A percentile compares a stretch with the other conserved stretches of the same genome.
phyloP scores from a whole-genome alignment of 2,888 invertebrate genomes.

The Dicycla oo region DNA sequence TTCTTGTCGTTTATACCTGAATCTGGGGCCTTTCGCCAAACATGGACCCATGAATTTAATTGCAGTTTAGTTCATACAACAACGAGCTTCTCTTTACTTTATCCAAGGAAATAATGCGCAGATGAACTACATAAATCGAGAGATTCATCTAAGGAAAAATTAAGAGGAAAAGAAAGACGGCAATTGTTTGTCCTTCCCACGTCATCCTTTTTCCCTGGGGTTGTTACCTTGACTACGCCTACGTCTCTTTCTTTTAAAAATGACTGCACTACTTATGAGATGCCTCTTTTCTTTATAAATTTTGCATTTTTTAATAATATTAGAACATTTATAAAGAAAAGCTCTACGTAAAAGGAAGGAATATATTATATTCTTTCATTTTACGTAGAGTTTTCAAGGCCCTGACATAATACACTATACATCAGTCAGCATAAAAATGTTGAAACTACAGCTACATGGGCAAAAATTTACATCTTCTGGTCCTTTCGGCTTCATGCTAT shows the following conservation, averaged over 20 bases:
- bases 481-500: background rate
- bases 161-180: background rate
- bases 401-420: background rate
- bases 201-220: background rate
- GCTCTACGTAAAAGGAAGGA: too few relatives aligned
- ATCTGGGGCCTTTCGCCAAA: background rate
- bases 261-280: background rate
- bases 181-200: slow-evolving; percentile 6
- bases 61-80: background rate
- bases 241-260: background rate
- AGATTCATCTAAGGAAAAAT: slow-evolving; percentile 19
- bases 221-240: background rate
- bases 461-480: too few relatives aligned
- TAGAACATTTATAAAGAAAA: too few relatives aligned
- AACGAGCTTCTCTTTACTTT: background rate
- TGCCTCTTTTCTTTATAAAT: background rate
- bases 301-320: background rate
- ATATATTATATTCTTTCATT: background rate
- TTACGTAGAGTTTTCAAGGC: background rate
- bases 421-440: background rate
- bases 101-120: background rate
- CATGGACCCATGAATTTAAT: background rate
- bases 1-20: background rate
- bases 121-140: slow-evolving; percentile 1
- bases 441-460: background rate